Conservation (phyloP, 2,888 invertebrate species). For the Tipula vernalis region DNA sequence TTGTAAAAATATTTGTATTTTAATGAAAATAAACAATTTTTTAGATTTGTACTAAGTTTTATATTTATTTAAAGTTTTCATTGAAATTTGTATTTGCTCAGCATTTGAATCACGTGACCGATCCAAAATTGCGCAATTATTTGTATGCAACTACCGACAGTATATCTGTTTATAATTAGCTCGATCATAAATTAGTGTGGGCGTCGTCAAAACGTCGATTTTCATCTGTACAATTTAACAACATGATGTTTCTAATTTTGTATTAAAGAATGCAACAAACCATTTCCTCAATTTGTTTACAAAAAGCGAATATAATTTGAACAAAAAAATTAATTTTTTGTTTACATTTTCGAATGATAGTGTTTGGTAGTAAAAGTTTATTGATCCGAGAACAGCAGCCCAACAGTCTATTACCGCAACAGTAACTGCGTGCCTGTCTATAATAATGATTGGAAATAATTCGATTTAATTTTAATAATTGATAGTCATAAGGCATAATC, state of each 20-base stretch:
- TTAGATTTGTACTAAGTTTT: not conserved
- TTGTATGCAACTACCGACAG: not conserved
- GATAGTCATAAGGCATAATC: not conserved
- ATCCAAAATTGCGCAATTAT: not conserved
- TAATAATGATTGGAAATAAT: not conserved
- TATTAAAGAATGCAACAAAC: not conserved
- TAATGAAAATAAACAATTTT: not conserved
- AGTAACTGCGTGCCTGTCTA: not conserved
- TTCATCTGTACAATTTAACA: not conserved
- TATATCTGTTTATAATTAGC: not conserved
- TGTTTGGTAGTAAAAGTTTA: not conserved
- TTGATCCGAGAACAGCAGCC: not conserved
- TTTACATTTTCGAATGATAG: not conserved
- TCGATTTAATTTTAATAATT: not conserved
- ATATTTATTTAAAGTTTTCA: not conserved
- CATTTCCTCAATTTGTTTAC: not conserved
- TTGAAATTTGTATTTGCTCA: not conserved
- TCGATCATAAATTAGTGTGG: not conserved
- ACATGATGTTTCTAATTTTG: not conserved
- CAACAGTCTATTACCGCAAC: not conserved
- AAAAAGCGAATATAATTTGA: not conserved
- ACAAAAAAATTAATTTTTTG: too few relatives aligned
- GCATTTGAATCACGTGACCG: not conserved
- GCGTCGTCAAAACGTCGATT: not conserved
- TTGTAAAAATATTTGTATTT: not conserved